A percentile compares a stretch with the other conserved stretches of the same genome.
phyloP scores from a whole-genome alignment of 2,888 invertebrate genomes.

The Drosophila borealis region DNA sequence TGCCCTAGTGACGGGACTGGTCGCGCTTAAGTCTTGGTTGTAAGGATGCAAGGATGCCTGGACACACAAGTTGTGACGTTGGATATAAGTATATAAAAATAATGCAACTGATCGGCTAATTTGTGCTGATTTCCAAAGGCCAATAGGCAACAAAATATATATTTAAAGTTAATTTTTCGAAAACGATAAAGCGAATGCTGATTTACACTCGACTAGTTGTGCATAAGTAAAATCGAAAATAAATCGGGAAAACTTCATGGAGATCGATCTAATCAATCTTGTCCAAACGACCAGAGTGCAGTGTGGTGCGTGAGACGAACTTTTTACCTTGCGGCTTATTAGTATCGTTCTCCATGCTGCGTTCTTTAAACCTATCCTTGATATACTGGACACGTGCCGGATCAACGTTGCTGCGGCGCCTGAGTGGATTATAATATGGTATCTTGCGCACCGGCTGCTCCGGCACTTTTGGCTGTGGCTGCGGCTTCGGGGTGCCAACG shows the following conservation, averaged over 20 bases:
- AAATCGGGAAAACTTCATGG: conserved; percentile 1
- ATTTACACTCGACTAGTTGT: conserved; percentile 11
- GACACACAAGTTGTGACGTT: too few relatives aligned
- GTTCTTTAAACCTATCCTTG: conserved; percentile 50
- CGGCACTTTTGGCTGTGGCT: conserved; percentile 13
- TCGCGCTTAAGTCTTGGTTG: too few relatives aligned
- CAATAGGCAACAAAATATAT: conserved; percentile 25
- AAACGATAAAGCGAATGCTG: conserved; percentile 13
- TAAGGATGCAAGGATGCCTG: too few relatives aligned
- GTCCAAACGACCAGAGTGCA: conserved; percentile 61
- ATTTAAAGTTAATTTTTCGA: conserved; percentile 15
- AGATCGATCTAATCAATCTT: conserved; percentile 45
- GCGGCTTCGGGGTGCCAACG: conserved; percentile 17
- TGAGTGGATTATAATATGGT: conserved; percentile 43
- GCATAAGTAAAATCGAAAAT: conserved; percentile 4
- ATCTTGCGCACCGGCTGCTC: conserved; percentile 31
- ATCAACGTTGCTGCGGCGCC: conserved; percentile 59
- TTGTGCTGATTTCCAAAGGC: conserved; percentile 14
- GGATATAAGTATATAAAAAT: too few relatives aligned
- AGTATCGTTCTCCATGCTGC: conserved; percentile 29
- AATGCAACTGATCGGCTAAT: background rate
- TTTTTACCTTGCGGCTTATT: conserved; percentile 45
- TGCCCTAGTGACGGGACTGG: background rate
- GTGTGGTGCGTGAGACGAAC: conserved; percentile 51
- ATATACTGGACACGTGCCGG: conserved; percentile 56